Evolutionary conservation across 2,797 vertebrate genomes (phyloP).

Genomic region (Monodelphis domestica): DNA sequence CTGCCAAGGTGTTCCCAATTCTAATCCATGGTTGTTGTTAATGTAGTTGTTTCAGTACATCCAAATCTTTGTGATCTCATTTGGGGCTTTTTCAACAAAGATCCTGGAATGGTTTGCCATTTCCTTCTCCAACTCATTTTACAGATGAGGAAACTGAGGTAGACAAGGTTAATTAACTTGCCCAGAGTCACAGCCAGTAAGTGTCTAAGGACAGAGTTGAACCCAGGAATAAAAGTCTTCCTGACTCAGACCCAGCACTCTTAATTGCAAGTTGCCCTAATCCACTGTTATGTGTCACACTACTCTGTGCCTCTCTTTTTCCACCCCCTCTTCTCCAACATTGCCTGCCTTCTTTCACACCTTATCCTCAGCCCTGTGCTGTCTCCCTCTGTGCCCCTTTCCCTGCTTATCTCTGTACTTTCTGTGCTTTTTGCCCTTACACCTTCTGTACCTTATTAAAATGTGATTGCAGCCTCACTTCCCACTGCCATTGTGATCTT

Average conservation of each 20-base stretch:
- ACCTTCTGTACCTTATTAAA: not conserved
- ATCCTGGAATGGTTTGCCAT: not conserved
- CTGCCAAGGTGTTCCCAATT: not conserved
- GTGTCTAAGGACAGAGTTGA: not conserved
- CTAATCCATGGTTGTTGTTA: not conserved
- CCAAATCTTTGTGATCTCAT: not conserved
- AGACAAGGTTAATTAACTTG: too few relatives aligned
- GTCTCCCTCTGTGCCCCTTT: not conserved
- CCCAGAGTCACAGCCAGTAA: not conserved
- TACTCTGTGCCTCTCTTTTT: not conserved
- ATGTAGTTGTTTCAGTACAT: not conserved
- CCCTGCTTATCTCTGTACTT: not conserved
- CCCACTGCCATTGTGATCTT: not conserved
- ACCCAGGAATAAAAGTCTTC: not conserved
- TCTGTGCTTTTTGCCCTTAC: not conserved
- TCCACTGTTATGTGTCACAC: not conserved
- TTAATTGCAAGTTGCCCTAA: not conserved
- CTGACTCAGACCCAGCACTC: not conserved
- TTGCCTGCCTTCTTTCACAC: not conserved
- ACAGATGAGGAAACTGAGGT: not conserved
- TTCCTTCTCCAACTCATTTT: not conserved
- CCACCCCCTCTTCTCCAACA: not conserved
- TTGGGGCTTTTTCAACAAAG: not conserved
- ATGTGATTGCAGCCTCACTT: not conserved
- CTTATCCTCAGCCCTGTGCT: not conserved